phyloP scores from a whole-genome alignment of 2,113 vertebrate genomes.

The Antechinus stuartii region DNA sequence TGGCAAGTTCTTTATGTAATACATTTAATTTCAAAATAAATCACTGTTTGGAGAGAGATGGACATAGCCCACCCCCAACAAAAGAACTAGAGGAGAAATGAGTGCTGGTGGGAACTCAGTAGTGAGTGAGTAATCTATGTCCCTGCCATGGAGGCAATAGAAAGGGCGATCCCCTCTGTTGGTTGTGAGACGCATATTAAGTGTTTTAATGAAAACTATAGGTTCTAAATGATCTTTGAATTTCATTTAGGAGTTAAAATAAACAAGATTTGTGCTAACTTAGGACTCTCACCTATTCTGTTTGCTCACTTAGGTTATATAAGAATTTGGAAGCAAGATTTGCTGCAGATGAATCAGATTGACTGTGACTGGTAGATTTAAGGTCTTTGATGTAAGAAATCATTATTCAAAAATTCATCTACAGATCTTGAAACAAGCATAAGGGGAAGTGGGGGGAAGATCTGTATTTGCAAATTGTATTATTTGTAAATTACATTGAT shows the following conservation, averaged over 20 bases:
- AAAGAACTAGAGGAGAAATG: not conserved
- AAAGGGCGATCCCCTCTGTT: not conserved
- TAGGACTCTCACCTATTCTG: not conserved
- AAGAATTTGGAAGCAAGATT: not conserved
- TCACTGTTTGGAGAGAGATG: slow-evolving; percentile 70
- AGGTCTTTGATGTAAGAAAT: not conserved
- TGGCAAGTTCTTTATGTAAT: slow-evolving; percentile 81
- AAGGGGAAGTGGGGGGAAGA: not conserved
- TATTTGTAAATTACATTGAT: not conserved
- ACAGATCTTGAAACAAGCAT: not conserved
- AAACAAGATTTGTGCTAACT: not conserved
- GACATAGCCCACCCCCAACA: not conserved
- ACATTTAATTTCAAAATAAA: slow-evolving; percentile 86
- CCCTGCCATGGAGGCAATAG: not conserved
- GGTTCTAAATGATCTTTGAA: not conserved
- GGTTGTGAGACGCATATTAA: not conserved
- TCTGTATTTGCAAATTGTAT: not conserved
- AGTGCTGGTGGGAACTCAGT: not conserved
- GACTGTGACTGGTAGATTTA: not conserved
- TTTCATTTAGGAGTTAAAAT: not conserved
- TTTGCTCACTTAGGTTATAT: not conserved
- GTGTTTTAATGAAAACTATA: not conserved
- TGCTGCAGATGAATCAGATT: not conserved
- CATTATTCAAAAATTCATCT: not conserved
- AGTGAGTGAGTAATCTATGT: not conserved